Percentiles rank a stretch among this genome's conserved stretches.
phyloP scores from a whole-genome alignment of 2,888 invertebrate genomes.

The Drosophila setosimentum region DNA sequence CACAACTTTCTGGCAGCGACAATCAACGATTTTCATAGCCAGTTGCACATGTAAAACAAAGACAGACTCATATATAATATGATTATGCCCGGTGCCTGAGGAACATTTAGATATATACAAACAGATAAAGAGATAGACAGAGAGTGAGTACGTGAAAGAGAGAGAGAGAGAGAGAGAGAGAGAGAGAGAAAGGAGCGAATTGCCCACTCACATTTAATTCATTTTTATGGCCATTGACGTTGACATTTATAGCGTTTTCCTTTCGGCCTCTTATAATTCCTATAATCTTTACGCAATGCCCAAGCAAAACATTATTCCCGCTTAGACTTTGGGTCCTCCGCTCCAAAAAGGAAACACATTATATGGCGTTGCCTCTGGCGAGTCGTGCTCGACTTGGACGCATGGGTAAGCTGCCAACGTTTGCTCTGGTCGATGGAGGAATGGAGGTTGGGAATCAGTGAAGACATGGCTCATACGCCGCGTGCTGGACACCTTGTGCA shows the following conservation, averaged over 20 bases:
- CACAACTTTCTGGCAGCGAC: conserved; percentile 74
- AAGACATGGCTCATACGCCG: conserved; percentile 59
- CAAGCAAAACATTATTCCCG: conserved; percentile 44
- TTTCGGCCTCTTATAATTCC: conserved; percentile 69
- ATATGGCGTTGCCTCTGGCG: conserved; percentile 23
- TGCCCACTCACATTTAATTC: conserved; percentile 60
- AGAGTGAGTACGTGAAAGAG: not conserved
- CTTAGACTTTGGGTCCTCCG: conserved; percentile 14
- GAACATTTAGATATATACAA: conserved; percentile 2
- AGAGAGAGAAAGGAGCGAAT: not conserved
- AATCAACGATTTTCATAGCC: conserved; percentile 81
- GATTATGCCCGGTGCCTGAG: conserved; percentile 51
- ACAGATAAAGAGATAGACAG: not conserved
- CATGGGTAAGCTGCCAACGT: conserved; percentile 16
- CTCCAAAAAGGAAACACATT: conserved; percentile 41
- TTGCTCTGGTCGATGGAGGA: not conserved
- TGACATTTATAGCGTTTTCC: conserved; percentile 77
- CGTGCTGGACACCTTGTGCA: conserved; percentile 65
- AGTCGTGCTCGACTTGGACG: conserved; percentile 1
- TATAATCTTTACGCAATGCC: conserved; percentile 70
- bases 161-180: not conserved
- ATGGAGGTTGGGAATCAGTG: not conserved
- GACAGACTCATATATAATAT: conserved; percentile 55
- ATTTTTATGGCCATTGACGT: conserved; percentile 75
- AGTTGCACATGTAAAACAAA: conserved; percentile 80